Evolutionary conservation across 1,140 invertebrate species (phyloP).

Genomic region (Sesamia nonagrioides): DNA sequence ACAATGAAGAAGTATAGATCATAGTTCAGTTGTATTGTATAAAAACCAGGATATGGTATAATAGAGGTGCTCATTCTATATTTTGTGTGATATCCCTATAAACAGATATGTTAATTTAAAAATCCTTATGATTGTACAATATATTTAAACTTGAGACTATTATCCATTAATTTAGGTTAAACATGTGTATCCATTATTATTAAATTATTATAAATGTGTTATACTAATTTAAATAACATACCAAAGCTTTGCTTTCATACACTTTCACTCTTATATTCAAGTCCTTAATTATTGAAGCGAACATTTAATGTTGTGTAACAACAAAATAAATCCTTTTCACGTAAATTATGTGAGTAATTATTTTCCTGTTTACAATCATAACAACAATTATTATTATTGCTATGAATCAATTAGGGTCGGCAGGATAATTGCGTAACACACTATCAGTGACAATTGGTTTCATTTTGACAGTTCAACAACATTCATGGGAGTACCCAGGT

Average conservation of each 20-base stretch:
- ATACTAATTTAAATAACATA: slow-evolving; percentile 43
- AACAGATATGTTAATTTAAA: neutral
- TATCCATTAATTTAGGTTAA: slow-evolving; percentile 40
- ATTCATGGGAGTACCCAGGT: too few relatives aligned
- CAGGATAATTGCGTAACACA: too few relatives aligned
- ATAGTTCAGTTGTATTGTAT: slow-evolving; percentile 23
- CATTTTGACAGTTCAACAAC: too few relatives aligned
- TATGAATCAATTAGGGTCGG: too few relatives aligned
- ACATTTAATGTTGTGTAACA: slow-evolving; percentile 57
- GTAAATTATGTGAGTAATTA: slow-evolving; percentile 37
- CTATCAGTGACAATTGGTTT: too few relatives aligned
- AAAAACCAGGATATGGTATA: slow-evolving; percentile 22
- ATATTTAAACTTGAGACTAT: slow-evolving; percentile 12
- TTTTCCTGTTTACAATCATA: slow-evolving; percentile 11
- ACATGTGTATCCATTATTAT: slow-evolving; percentile 33
- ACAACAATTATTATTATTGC: neutral
- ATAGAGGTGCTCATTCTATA: slow-evolving; percentile 34
- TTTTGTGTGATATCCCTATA: slow-evolving; percentile 31
- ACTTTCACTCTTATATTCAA: slow-evolving; percentile 49
- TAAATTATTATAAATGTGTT: slow-evolving; percentile 29
- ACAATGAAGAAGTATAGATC: slow-evolving; percentile 49
- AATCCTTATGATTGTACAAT: slow-evolving; percentile 11
- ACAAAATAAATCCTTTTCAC: slow-evolving; percentile 54
- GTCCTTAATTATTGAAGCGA: slow-evolving; percentile 48
- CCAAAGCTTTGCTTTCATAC: slow-evolving; percentile 51